phyloP scores from a whole-genome alignment of 2,797 vertebrate genomes.

The Lagorchestes hirsutus region DNA sequence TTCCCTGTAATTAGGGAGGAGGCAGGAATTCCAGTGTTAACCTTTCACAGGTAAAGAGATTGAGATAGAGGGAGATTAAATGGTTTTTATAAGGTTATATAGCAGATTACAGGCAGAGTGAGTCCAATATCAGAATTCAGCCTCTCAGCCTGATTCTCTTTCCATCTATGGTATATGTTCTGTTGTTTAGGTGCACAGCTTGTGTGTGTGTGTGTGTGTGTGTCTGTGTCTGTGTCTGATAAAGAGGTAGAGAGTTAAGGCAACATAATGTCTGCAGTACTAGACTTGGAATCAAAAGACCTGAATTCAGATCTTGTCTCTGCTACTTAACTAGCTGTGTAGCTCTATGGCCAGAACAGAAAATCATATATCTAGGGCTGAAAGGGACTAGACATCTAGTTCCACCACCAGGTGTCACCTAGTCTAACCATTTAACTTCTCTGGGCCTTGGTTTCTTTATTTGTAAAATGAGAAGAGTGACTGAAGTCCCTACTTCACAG shows the following conservation, averaged over 20 bases:
- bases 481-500: background rate
- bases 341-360: background rate
- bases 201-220: background rate
- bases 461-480: background rate
- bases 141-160: background rate
- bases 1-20: slow-evolving; percentile 41
- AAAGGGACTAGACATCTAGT: background rate
- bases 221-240: too few relatives aligned
- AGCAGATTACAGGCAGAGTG: slow-evolving; percentile 47
- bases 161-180: background rate
- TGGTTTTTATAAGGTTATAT: slow-evolving; percentile 42
- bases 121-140: background rate
- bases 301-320: background rate
- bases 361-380: background rate
- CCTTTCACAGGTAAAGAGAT: slow-evolving; percentile 49
- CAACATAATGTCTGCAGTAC: background rate
- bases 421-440: background rate
- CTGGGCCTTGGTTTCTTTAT: background rate
- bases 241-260: background rate
- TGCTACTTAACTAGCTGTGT: background rate
- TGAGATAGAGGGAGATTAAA: slow-evolving; percentile 57
- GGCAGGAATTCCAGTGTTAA: slow-evolving; percentile 70
- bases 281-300: background rate
- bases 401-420: background rate
- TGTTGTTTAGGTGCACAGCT: background rate